Evolutionary conservation across 2,113 vertebrate species (phyloP), one percentile per base, ranked within the genome.

Genomic region (Datnioides undecimradiatus): DNA sequence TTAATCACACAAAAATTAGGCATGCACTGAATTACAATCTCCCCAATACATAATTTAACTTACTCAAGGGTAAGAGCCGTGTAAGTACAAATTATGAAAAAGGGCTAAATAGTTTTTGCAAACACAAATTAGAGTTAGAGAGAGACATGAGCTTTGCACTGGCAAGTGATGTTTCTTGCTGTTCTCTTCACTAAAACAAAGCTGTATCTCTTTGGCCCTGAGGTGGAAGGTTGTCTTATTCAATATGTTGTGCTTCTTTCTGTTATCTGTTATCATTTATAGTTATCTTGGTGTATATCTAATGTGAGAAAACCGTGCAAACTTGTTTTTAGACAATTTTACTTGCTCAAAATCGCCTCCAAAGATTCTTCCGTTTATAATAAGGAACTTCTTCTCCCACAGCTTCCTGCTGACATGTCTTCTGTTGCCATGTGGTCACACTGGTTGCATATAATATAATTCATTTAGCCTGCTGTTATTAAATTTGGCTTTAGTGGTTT

Each of bases 341-440:
- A 48, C n/a, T 10, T 17, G 21, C 17, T 55, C 10, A 29, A 51
- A 51, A 19, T 46, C n/a, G n/a, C 31, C 52, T 38, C 31, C 51
- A 76, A 76, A 66, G 23, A 16, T 40, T 51, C 12, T 23, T 43
- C 29, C 19, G 16, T 33, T 55, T 13, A 17, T 33, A 1, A 45
- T 4, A 57, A 74, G 6, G 45, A 45, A 41, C 4, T 45, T 46
- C 29, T 67, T 25, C 59, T 64, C 38, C 19, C 27, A 38, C 8
- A 67, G 25, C 4, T 6, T 58, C 13, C 27, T 52, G 36, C 34
- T 66, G 25, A 46, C 36, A n/a, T 27, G 38, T 59, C 38, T 48
- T 48, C 59, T 65, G 31, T 36, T 51, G 57, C 36, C 48, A 21
- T 21, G 40, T 38, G 49, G 49, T 63, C 48, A 84, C 49, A 33